Evolutionary conservation across 2,113 vertebrate genomes (phyloP), one percentile per base, ranked within the genome.

Genomic region (Oriolus oriolus): DNA sequence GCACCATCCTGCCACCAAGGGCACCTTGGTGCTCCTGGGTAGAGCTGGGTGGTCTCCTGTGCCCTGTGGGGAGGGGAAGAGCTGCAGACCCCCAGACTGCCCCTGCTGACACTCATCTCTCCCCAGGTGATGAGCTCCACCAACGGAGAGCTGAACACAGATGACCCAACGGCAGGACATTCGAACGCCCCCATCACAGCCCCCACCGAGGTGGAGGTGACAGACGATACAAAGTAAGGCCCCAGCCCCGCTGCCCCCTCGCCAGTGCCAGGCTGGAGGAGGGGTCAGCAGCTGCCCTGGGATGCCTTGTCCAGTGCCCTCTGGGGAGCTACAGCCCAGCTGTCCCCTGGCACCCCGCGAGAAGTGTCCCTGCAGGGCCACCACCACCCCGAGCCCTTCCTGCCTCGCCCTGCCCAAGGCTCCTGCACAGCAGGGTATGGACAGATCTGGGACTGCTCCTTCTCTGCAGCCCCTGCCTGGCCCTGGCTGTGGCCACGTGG

Each of bases 101-200:
- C 76, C 66, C 8, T 0, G 0, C 63, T 82, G 87, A 86, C n/a
- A 0, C 60, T 56, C 2, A 0, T 65, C 69, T 47, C 44, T 13
- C 89, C 53, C 3, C 97, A 99, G 99, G 99, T 99, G 94, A 99
- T 99, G 98, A 99, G 99, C 97, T 99, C 99, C 82, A 99, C 99
- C 49, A 99, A 99, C 2, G 99, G 99, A 20, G 99, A 99, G 98
- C 98, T 99, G 97, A 99, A 99, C 95, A 98, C 99, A 0, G 99
- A 99, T 0, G 99, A 99, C 96, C 99, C 99, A 16, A 99, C 99
- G 2, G 99, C 99, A 6, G 99, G 99, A 96, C 99, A 99, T 96
- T 99, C 99, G 71, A 99, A 99, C 7, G 99, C 99, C 71, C 99
- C 99, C 96, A 99, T 99, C 98, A 99, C 99, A 4, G 99, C 99